Evolutionary conservation across 92 coral and sea anemone genomes (phyloP), one percentile per base, ranked within the genome.

Genomic region (Parazoanthus atlanticus): DNA sequence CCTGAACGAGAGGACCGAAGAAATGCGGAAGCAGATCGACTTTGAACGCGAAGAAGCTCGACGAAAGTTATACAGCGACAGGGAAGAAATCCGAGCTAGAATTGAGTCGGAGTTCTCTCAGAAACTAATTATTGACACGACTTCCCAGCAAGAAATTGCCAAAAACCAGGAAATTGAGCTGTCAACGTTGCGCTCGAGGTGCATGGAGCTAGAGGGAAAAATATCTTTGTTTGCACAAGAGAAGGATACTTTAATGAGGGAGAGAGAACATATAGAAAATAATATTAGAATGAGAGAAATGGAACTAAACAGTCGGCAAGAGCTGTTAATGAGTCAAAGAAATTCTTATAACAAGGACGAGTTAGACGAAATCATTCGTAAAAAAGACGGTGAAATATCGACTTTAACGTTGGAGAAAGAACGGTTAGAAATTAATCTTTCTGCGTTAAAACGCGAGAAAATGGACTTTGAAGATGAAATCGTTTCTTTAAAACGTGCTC

Each of bases 391-490:
- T 32, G 98, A 95, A 31, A 89, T 94, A 67, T 90, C 94, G 13
- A 67, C 81, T 17, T 75, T 93, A 49, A 94, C 92, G 25, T 78
- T 94, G 40, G 94, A 95, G 80, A 93, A 92, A 87, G 92, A 95
- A 86, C 91, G 93, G 74, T 86, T 86, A 25, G 95, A 95, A 34
- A 88, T 91, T 1, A 92, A 89, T 78, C 73, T 93, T 76, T 89
- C 95, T 30, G 93, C 93, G 21, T 73, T 94, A 65, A 94, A 89
- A 82, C 92, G 99, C 81, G 97, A 95, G 67, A 95, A 91, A 69
- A 87, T 83, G 49, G 99, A 95, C 72, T 82, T 97, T 64, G 95
- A 97, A 73, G 94, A 93, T 75, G 98, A 95, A 90, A 78, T 97
- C 72, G 83, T 93, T 28, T 84, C 89, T 71, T 82, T 95, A 32